Evolutionary conservation across 1,140 invertebrate genomes (phyloP), one percentile per base, ranked within the genome.

Genomic region (Himalopsyche phryganea): DNA sequence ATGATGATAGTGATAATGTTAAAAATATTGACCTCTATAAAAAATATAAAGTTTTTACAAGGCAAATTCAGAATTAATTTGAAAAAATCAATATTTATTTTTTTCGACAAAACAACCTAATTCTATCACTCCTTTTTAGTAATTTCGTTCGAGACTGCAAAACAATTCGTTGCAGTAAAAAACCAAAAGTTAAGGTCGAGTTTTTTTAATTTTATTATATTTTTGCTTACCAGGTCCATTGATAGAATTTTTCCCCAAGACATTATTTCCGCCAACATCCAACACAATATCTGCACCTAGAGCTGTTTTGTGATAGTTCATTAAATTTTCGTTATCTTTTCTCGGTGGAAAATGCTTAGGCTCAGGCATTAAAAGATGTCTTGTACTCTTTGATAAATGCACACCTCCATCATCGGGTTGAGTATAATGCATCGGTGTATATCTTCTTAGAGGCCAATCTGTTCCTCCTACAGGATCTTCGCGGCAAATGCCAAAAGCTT

Each of bases 341-440:
- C 23, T 5, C 13, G 33, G 19, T 19, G 44, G 35, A 13, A 45
- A 85, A 68, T 85, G 85, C 62, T 84, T 81, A 19, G 80, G 72
- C 66, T 89, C 86, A 15, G 86, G 85, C 48, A 85, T 84, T 45
- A 89, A 77, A 40, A 88, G 78, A 75, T 90, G 90, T 71, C 87
- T 81, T 11, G 87, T 92, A 36, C 86, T 91, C 77, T 90, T 92
- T 6, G 87, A 89, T 32, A 87, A 86, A 45, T 84, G 84, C 1
- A 85, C 87, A 65, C 85, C 83, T 33, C 80, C 82, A 63, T 88
- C 87, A 50, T 88, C 89, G 50, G 89, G 86, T 69, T 90, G 85
- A 4, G 89, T 90, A 70, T 85, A 89, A 65, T 89, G 85, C 65
- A 88, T 81, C 13, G 84, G 86, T 1, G 86, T 89, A 56, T 86